phyloP scores from a whole-genome alignment of 2,797 vertebrate species.

The Lutjanus argentimaculatus region DNA sequence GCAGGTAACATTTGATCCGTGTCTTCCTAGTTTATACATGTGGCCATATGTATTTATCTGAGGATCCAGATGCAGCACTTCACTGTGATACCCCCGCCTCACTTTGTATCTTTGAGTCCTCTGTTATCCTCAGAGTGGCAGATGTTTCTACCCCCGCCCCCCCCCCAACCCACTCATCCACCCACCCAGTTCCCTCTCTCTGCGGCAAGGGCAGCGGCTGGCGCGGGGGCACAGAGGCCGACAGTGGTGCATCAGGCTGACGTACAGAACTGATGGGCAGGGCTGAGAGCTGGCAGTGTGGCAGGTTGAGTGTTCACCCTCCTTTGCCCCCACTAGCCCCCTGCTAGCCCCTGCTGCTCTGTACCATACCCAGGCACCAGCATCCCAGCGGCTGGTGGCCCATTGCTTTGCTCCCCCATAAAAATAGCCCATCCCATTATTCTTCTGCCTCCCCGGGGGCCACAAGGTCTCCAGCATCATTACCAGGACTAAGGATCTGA shows the following conservation, averaged over 20 bases:
- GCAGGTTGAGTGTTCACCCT: conserved; percentile 78
- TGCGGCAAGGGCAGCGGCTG: conserved; percentile 87
- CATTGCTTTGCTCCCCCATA: conserved; percentile 92
- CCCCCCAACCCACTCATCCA: conserved; percentile 44
- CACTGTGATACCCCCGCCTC: conserved; percentile 34
- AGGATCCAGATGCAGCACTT: conserved; percentile 38
- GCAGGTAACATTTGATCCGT: background rate
- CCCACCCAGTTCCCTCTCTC: conserved; percentile 70
- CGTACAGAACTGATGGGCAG: conserved; percentile 83
- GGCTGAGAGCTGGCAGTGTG: conserved; percentile 88
- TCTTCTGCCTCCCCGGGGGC: conserved; percentile 95
- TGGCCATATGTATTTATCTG: conserved; percentile 3
- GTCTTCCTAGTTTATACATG: background rate
- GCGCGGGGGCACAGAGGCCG: conserved; percentile 79
- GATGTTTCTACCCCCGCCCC: conserved; percentile 83
- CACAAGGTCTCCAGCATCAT: conserved; percentile 99
- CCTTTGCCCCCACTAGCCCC: conserved; percentile 77
- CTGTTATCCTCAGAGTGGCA: conserved; percentile 81
- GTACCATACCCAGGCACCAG: conserved; percentile 77
- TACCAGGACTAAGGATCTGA: conserved; percentile 98
- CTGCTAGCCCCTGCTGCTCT: conserved; percentile 79
- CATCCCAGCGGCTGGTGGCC: conserved; percentile 83
- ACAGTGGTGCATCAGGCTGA: conserved; percentile 79
- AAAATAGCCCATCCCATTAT: conserved; percentile 99
- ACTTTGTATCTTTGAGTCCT: conserved; percentile 70